phyloP scores from a whole-genome alignment of 1,140 invertebrate species.

The Aphelenchoides fujianensis region DNA sequence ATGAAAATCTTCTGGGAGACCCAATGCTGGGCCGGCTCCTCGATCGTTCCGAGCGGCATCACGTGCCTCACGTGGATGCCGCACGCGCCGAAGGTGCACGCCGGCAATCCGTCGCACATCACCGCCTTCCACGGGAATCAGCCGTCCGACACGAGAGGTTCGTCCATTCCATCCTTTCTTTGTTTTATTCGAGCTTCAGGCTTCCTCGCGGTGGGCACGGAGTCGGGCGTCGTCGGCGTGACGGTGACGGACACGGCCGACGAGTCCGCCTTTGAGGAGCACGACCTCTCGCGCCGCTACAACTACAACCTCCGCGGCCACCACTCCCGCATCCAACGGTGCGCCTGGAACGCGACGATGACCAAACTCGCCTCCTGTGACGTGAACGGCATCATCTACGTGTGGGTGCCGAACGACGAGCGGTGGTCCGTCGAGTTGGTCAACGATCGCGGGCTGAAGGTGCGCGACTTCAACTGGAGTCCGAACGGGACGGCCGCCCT shows the following conservation, averaged over 20 bases:
- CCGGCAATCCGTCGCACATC: too few relatives aligned
- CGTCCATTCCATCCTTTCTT: background rate
- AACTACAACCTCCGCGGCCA: constrained; percentile 97
- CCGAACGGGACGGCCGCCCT: constrained; percentile 96
- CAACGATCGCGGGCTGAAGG: constrained; percentile 75
- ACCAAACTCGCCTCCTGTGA: constrained; percentile 96
- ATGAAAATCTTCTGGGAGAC: constrained; percentile 58
- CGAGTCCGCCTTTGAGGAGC: too few relatives aligned
- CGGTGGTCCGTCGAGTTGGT: constrained; percentile 98
- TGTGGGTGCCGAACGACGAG: constrained; percentile 96
- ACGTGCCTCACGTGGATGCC: constrained; percentile 49
- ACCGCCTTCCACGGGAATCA: constrained; percentile 17
- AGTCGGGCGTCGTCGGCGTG: constrained; percentile 47
- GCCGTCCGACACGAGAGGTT: background rate
- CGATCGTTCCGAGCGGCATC: constrained; percentile 51
- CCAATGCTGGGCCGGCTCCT: constrained; percentile 47
- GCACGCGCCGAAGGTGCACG: constrained; percentile 24
- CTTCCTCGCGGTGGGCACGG: constrained; percentile 37
- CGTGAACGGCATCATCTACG: constrained; percentile 93
- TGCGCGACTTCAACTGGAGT: constrained; percentile 89
- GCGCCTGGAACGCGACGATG: constrained; percentile 97
- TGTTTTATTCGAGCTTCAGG: too few relatives aligned
- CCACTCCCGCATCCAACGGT: constrained; percentile 81
- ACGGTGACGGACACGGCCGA: constrained; percentile 39
- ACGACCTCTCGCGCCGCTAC: constrained; percentile 73